Percentiles rank a stretch among this genome's conserved stretches.
Evolutionary conservation across 1,140 invertebrate genomes (phyloP).

Genomic region (Drosophila insularis): DNA sequence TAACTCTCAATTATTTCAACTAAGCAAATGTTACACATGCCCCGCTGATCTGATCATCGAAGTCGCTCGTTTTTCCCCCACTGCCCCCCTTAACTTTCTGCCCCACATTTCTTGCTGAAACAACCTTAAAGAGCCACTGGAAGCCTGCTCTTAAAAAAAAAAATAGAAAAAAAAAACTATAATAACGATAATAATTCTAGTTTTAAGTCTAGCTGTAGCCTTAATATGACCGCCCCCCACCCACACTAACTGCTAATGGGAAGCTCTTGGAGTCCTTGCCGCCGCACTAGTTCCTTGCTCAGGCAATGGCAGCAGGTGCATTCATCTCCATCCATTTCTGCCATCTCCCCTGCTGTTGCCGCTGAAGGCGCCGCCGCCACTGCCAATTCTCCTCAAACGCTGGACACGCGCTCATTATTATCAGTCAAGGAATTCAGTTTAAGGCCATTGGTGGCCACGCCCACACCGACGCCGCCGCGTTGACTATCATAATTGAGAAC

Average conservation of each 20-base stretch:
- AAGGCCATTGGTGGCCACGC: constrained; percentile 57
- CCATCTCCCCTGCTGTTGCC: constrained; percentile 18
- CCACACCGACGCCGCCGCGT: constrained; percentile 55
- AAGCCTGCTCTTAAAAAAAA: not conserved
- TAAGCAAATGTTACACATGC: constrained; percentile 55
- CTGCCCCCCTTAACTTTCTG: constrained; percentile 35
- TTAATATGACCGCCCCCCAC: too few relatives aligned
- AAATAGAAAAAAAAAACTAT: too few relatives aligned
- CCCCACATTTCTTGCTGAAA: constrained; percentile 20
- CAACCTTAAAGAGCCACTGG: constrained; percentile 3
- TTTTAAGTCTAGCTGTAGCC: not conserved
- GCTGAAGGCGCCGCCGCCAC: constrained; percentile 57
- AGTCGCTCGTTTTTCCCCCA: not conserved
- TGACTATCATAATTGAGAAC: constrained; percentile 67
- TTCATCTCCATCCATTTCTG: constrained; percentile 19
- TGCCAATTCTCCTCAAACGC: constrained; percentile 74
- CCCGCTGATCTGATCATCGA: constrained; percentile 66
- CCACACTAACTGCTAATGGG: constrained; percentile 28
- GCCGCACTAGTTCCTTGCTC: constrained; percentile 68
- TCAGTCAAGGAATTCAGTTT: constrained; percentile 37
- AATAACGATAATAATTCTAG: not conserved
- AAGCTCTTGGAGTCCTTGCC: constrained; percentile 64
- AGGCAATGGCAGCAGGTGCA: constrained; percentile 76
- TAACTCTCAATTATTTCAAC: constrained; percentile 68
- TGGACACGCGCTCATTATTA: constrained; percentile 69